Evolutionary conservation across 2,888 invertebrate genomes (phyloP), one percentile per base, ranked within the genome.

Genomic region (Diloba caeruleocephala): DNA sequence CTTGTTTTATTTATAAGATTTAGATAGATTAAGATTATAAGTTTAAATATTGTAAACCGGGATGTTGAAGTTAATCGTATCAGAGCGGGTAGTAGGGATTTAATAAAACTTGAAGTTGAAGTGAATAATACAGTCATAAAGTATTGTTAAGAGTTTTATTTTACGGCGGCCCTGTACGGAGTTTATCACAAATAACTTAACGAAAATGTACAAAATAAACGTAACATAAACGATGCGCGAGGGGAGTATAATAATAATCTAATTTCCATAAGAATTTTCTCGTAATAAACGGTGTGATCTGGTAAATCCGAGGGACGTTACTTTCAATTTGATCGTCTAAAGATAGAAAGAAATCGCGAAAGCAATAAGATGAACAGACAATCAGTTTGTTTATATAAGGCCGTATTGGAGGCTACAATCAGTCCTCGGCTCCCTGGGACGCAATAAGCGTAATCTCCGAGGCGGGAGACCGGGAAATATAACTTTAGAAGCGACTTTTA

Each of bases 371-470:
- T 66, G 79, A 78, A 65, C 80, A 82, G 82, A 89, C 88, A 87
- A 89, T 88, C 88, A 82, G 84, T 85, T 85, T 92, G 87, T 90
- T 89, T 90, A 86, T 87, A 82, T 81, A 85, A 80, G 78, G 62
- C 76, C 74, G 79, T 80, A 83, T 85, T 78, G 84, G 79, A 79
- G 81, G 83, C 82, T 84, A 86, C 87, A 89, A 89, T 89, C 85
- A 82, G 81, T 80, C 76, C 81, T 64, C 76, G 72, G 73, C 77
- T 82, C 85, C 84, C 80, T 63, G 86, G 89, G 88, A 82, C 82
- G 85, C 90, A 90, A 90, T 92, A 90, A 90, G 85, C 85, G 88
- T 90, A 87, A 90, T 88, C 89, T 87, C 78, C 71, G 73, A 73
- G 66, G 74, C 76, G 74, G 58, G 44, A 25, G 41, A 54, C 73